A percentile compares a stretch with the other conserved stretches of the same genome.
Evolutionary conservation across 92 coral and sea anemone genomes (phyloP).

Genomic region (Heteractis magnifica): DNA sequence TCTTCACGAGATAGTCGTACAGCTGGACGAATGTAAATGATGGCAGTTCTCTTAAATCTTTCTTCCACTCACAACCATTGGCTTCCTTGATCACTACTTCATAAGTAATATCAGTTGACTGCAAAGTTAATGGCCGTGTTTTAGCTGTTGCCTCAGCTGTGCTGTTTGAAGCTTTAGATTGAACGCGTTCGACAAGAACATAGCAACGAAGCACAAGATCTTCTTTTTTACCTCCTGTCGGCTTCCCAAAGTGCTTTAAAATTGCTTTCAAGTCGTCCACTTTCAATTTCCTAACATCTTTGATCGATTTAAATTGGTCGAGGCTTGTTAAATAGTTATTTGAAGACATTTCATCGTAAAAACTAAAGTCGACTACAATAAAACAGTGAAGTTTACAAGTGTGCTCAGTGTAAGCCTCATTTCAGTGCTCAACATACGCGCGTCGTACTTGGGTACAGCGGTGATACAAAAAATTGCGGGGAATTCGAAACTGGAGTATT

Average conservation of each 20-base stretch:
- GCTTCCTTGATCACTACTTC: too few relatives aligned
- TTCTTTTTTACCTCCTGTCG: constrained; percentile 40
- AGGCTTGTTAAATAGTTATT: background rate
- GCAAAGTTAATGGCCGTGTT: too few relatives aligned
- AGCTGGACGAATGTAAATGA: too few relatives aligned
- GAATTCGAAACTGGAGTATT: constrained; percentile 8
- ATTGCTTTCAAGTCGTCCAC: constrained; percentile 36
- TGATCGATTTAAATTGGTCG: background rate
- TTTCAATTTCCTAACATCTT: constrained; percentile 25
- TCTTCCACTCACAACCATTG: too few relatives aligned
- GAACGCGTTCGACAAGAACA: too few relatives aligned
- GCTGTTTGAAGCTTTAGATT: too few relatives aligned
- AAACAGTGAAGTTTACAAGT: background rate
- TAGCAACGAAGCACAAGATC: too few relatives aligned
- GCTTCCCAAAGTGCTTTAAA: constrained; percentile 34
- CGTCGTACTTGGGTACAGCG: background rate
- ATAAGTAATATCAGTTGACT: too few relatives aligned
- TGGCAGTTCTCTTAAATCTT: too few relatives aligned
- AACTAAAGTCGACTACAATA: background rate
- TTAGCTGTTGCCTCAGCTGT: too few relatives aligned
- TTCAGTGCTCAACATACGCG: background rate
- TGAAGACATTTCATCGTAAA: background rate
- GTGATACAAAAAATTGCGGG: background rate
- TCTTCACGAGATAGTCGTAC: too few relatives aligned
- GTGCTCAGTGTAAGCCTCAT: background rate